Percentiles rank a stretch among this genome's conserved stretches.
Evolutionary conservation across 2,888 invertebrate genomes (phyloP).

Genomic region (Hedychridium roseum): DNA sequence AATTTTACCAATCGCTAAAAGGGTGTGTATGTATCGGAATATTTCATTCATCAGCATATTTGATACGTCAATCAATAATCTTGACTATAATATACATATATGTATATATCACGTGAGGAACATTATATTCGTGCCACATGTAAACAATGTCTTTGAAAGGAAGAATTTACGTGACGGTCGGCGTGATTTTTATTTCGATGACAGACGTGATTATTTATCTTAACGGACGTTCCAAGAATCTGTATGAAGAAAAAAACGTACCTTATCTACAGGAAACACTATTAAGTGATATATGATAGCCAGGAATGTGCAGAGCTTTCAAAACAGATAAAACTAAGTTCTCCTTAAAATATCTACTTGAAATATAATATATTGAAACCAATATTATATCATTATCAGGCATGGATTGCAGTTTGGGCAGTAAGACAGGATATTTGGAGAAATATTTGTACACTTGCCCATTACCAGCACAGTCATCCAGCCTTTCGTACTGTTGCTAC

Average conservation of each 20-base stretch:
- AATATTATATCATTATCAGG: conserved; percentile 16
- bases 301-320: background rate
- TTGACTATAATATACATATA: background rate
- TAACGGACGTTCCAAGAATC: background rate
- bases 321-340: background rate
- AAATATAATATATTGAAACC: background rate
- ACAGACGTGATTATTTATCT: background rate
- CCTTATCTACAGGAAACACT: background rate
- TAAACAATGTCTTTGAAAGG: background rate
- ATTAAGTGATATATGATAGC: background rate
- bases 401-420: conserved; percentile 17
- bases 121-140: background rate
- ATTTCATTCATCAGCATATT: background rate
- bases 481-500: conserved; percentile 45
- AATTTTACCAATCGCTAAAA: background rate
- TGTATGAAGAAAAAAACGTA: background rate
- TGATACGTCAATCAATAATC: background rate
- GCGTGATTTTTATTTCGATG: too few relatives aligned
- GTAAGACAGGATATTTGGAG: conserved; percentile 1
- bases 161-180: too few relatives aligned
- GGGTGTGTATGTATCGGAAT: background rate
- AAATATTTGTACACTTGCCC: conserved; percentile 34
- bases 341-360: background rate
- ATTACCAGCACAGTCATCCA: conserved; percentile 20
- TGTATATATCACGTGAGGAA: background rate